phyloP scores from a whole-genome alignment of 2,113 vertebrate species.

The Falco punctatus region DNA sequence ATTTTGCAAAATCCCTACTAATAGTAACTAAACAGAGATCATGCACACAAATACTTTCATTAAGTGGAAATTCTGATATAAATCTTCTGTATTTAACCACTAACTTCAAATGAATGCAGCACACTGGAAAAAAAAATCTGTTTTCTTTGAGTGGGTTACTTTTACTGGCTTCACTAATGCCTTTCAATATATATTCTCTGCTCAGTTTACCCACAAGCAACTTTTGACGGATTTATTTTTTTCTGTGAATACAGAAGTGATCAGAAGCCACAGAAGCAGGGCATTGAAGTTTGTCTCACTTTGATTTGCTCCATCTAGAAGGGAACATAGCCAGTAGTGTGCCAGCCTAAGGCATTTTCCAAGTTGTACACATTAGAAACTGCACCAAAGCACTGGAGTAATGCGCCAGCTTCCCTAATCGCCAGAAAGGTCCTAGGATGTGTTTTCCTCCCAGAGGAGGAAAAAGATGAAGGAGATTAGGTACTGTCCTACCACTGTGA shows the following conservation, averaged over 20 bases:
- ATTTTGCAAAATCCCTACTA: background rate
- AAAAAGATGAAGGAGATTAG: background rate
- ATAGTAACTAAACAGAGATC: background rate
- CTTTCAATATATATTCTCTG: background rate
- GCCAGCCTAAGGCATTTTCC: background rate
- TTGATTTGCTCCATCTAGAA: conserved; percentile 18
- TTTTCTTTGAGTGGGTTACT: conserved; percentile 10
- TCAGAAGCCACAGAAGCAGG: background rate
- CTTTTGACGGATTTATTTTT: background rate
- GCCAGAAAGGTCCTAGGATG: background rate
- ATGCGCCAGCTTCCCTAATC: background rate
- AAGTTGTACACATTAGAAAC: background rate
- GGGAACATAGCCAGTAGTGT: background rate
- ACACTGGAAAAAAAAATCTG: conserved; percentile 14
- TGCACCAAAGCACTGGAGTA: background rate
- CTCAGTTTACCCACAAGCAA: background rate
- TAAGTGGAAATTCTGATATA: conserved; percentile 30
- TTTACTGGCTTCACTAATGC: conserved; percentile 16
- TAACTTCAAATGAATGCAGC: conserved; percentile 42
- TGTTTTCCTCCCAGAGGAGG: background rate
- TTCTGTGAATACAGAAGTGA: background rate
- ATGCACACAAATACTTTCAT: conserved; percentile 17
- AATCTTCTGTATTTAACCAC: conserved; percentile 46
- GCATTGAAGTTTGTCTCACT: background rate
- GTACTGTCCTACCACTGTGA: background rate